Evolutionary conservation across 2,797 vertebrate species (phyloP).

Genomic region (Diplodus puntazzo): DNA sequence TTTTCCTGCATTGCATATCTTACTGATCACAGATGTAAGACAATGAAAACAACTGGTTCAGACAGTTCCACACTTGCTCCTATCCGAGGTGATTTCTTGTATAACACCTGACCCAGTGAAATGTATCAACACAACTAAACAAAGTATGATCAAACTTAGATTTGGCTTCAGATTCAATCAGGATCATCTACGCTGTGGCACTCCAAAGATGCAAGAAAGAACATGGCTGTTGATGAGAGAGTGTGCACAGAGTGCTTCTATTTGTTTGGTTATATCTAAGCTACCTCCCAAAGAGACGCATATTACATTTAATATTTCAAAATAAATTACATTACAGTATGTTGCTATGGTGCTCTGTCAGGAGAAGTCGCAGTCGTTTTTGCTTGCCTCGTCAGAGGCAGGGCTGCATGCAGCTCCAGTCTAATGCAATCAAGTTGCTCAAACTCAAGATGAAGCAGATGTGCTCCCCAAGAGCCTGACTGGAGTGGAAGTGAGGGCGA

Average conservation of each 20-base stretch:
- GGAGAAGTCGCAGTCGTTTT: slow-evolving; percentile 77
- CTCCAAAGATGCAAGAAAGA: slow-evolving; percentile 55
- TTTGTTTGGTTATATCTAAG: slow-evolving; percentile 74
- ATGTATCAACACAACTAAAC: slow-evolving; percentile 68
- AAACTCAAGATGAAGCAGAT: slow-evolving; percentile 83
- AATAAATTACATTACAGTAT: slow-evolving; percentile 84
- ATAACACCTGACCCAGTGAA: slow-evolving; percentile 74
- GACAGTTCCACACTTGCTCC: slow-evolving; percentile 65
- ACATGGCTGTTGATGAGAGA: slow-evolving; percentile 38
- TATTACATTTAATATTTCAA: slow-evolving; percentile 84
- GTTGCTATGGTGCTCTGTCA: slow-evolving; percentile 78
- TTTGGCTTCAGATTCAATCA: slow-evolving; percentile 77
- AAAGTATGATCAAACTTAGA: slow-evolving; percentile 74
- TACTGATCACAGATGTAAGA: slow-evolving; percentile 56
- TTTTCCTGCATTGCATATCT: slow-evolving; percentile 26
- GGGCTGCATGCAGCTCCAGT: slow-evolving; percentile 74
- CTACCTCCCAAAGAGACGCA: slow-evolving; percentile 75
- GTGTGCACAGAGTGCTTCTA: slow-evolving; percentile 43
- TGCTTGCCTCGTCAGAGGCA: slow-evolving; percentile 74
- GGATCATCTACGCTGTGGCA: slow-evolving; percentile 60
- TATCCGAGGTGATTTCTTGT: slow-evolving; percentile 64
- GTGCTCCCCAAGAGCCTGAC: slow-evolving; percentile 64
- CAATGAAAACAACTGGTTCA: slow-evolving; percentile 67
- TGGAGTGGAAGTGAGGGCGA: slow-evolving; percentile 58
- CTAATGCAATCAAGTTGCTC: slow-evolving; percentile 83